phyloP scores from a whole-genome alignment of 2,888 invertebrate species.

The Lepas anatifera region DNA sequence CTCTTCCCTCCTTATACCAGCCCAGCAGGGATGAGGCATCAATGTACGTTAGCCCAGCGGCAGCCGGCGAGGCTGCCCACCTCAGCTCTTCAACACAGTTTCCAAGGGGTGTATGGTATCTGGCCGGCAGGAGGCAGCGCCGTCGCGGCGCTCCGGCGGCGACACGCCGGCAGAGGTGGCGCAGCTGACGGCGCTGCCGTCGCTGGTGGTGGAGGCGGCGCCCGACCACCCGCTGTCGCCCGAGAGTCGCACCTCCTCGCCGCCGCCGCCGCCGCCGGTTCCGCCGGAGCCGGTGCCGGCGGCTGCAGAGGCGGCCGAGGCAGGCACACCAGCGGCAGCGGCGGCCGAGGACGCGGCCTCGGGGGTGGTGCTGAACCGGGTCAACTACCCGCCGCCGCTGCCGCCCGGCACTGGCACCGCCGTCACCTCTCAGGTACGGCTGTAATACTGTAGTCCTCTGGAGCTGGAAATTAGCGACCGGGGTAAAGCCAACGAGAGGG shows the following conservation, averaged over 20 bases:
- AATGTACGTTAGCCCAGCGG: too few species aligned
- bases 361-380: neutral
- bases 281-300: neutral
- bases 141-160: slow-evolving; percentile 30
- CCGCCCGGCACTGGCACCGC: neutral
- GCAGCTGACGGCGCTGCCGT: slow-evolving; percentile 39
- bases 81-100: too few species aligned
- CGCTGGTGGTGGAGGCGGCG: slow-evolving; percentile 30
- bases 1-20: neutral
- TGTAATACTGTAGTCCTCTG: too few species aligned
- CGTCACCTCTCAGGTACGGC: too few species aligned
- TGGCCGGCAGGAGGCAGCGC: neutral
- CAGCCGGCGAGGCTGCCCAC: too few species aligned
- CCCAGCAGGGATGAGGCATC: neutral
- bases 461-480: too few species aligned
- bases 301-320: neutral
- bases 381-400: neutral
- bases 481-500: too few species aligned
- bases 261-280: neutral
- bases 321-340: neutral
- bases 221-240: slow-evolving; percentile 37
- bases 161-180: slow-evolving; percentile 44
- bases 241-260: slow-evolving; percentile 38
- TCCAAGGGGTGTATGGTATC: too few species aligned
- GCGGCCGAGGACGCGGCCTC: neutral